Evolutionary conservation across 2,113 vertebrate genomes (phyloP), one percentile per base, ranked within the genome.

Genomic region (Albula goreensis): DNA sequence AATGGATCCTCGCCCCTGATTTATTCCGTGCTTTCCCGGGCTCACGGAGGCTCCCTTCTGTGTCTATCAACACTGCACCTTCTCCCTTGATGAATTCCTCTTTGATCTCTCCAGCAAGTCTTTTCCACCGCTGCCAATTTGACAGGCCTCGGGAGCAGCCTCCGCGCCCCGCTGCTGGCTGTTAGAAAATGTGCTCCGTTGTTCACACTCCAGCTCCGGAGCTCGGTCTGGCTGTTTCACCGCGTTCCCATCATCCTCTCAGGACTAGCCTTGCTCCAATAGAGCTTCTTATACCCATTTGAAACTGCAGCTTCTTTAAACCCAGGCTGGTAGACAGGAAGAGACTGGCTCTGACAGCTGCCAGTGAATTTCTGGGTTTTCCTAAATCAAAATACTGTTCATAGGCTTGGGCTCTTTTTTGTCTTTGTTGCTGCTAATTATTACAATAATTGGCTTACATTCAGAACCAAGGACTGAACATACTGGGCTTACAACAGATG

Each of bases 81-180:
- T 81, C 53, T 77, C 56, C 81, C 63, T 53, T 52, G 84, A 88
- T 85, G 78, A 70, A 89, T 74, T 57, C 80, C 66, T 80, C 85
- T 91, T 90, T 92, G 88, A 92, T 92, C 85, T 85, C 60, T 89
- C 85, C 85, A 84, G 52, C 78, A 85, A 86, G 48, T 86, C 82
- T 88, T 85, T 88, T 88, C 87, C 88, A 79, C 78, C 85, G 48
- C 87, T 91, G 80, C 79, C 84, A 89, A 83, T 88, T 74, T 86
- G 85, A 85, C 87, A 87, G 80, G 83, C 86, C 88, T 85, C 81
- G 78, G 88, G 86, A 31, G 89, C 88, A 25, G 80, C n/a, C 52
- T 89, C 89, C 89, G 87, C 53, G 53, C 78, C 87, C 78, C 49
- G 82, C 80, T 52, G 31, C 85, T 83, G 82, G 88, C 87, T 83